Base-by-base conservation (phyloP, 2,888 invertebrate species). In the Tortricodes alternella region DNA sequence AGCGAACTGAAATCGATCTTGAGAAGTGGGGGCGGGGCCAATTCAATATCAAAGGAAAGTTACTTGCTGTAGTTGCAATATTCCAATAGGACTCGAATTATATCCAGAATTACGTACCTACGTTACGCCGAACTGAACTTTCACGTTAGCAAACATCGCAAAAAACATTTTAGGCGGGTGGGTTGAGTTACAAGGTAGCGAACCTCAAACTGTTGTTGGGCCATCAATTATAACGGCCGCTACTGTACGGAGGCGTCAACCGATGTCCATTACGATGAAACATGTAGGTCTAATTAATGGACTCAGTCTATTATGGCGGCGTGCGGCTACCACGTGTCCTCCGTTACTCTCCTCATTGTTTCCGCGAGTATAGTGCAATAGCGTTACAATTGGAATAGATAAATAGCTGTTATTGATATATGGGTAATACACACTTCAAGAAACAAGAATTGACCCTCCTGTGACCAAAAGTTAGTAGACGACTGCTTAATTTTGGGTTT, bases 241-340 rank as follows among this genome's bases (percentile, higher is more conserved):
- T 44, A 49, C 48, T 37, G 59, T 68, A 65, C 67, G 68, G 66
- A 65, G 68, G 71, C 74, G 78, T 77, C 83, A 44, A 73, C 76
- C 75, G 67, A 79, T 78, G 79, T 80, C 80, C 82, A 86, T 87
- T 84, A 83, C 80, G 74, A 83, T 83, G 82, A 82, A 83, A 83
- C 84, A 83, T 80, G 81, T 76, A 79, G 76, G 73, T 78, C 79
- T 86, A 85, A 88, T 88, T 87, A 87, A 86, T 85, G 81, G 78
- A 76, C 79, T 72, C 70, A 71, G 78, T 79, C 79, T 81, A 83
- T 84, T 83, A 82, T 77, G 39, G 53, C 55, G 43, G 35, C 76
- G 76, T 67, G 68, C 71, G 74, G 70, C 69, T 69, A 67, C 73
- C 74, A 74, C 74, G 76, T 74, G 74, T 67, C 63, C 62, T 62